phyloP scores from a whole-genome alignment of 1,140 invertebrate species.

The Potamilus streckersoni region DNA sequence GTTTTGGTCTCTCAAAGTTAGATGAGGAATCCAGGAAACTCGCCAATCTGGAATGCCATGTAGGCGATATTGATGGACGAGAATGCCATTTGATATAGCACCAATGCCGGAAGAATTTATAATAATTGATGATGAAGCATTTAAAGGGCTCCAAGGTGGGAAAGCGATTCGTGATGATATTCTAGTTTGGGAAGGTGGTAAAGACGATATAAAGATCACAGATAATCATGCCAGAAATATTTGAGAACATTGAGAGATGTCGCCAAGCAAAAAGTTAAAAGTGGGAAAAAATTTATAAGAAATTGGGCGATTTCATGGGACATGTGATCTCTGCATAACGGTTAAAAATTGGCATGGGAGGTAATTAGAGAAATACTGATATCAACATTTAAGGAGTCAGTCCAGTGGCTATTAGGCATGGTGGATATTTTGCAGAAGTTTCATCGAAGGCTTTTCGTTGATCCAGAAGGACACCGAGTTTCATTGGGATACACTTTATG shows the following conservation, averaged over 20 bases:
- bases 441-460: constrained; percentile 19
- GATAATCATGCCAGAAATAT: constrained; percentile 32
- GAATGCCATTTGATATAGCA: constrained; percentile 24
- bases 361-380: constrained; percentile 49
- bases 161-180: constrained; percentile 63
- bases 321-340: constrained; percentile 61
- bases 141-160: constrained; percentile 57
- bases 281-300: constrained; percentile 62
- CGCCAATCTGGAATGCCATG: constrained; percentile 51
- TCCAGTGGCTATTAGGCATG: constrained; percentile 44
- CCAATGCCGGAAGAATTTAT: constrained; percentile 48
- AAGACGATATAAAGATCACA: constrained; percentile 49
- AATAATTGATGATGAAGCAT: constrained; percentile 43
- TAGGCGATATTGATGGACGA: constrained; percentile 32
- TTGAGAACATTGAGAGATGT: constrained; percentile 12
- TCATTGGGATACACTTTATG: constrained; percentile 25
- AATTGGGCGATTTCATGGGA: constrained; percentile 28
- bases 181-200: constrained; percentile 12
- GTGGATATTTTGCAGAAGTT: constrained; percentile 43
- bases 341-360: constrained; percentile 19
- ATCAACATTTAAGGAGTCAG: constrained; percentile 30
- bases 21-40: constrained; percentile 43
- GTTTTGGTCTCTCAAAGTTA: constrained; percentile 56
- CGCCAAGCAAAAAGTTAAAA: constrained; percentile 49
- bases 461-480: constrained; percentile 17